Evolutionary conservation across 1,140 invertebrate genomes (phyloP), one percentile per base, ranked within the genome.

Genomic region (Cardiocondyla obscurior): DNA sequence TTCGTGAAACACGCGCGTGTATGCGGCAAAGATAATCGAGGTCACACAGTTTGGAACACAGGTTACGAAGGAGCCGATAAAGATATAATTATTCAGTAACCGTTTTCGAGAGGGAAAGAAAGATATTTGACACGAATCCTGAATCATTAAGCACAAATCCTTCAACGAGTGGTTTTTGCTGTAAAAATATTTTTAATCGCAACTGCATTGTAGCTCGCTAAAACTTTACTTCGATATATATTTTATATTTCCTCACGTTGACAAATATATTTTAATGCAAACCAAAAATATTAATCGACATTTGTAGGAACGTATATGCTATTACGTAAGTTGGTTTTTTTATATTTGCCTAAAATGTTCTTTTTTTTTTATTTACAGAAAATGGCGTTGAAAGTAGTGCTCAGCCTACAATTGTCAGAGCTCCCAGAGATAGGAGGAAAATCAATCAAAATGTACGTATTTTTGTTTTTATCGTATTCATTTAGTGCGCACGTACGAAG

Each of bases 401-500:
- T 28, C 91, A 93, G 55, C 94, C 95, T 22, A 94, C 94, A 39
- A 93, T 95, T 65, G 94, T 95, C 60, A 94, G 94, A 89, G 95
- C 95, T 22, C 90, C 95, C 25, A 95, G 95, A 89, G 95, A 96
- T 89, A 95, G 94, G 89, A 95, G 94, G 92, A 95, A 94, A 94
- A 94, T 95, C 82, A 96, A 96, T 84, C 95, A 95, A 85, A 95
- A 95, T 94, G 96, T 96, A 91, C 90, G 72, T 62, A 44, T 58
- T 39, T 39, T 49, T 44, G 3, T 25, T 19, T 73, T 53, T 49
- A 42, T 30, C 10, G 39, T 62, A 62, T 36, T 16, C n/a, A 46
- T 62, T 30, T 19, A 22, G 25, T 30, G 1, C 22, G 30, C 22
- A 36, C n/a, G 14, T 25, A 14, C 3, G 12, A 58, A 46, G 3